phyloP scores from a whole-genome alignment of 2,797 vertebrate species.

The Melopsittacus undulatus region DNA sequence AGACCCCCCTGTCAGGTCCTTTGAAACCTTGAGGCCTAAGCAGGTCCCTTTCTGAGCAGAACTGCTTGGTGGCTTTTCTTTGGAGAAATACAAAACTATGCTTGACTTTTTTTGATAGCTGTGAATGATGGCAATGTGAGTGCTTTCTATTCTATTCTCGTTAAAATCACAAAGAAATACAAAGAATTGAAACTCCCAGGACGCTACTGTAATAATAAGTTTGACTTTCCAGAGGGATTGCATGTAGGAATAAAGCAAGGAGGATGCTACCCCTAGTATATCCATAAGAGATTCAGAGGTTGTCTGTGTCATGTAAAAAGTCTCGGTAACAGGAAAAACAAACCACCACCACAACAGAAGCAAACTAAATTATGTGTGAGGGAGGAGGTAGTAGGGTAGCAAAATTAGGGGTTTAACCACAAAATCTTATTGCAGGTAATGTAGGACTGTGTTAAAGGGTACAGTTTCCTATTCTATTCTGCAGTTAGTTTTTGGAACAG shows the following conservation, averaged over 20 bases:
- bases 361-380: background rate
- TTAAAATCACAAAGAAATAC: background rate
- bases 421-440: background rate
- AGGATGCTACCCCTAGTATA: background rate
- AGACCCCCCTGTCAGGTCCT: constrained; percentile 6
- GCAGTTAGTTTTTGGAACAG: background rate
- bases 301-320: background rate
- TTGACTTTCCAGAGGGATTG: background rate
- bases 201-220: background rate
- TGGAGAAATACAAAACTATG: constrained; percentile 19
- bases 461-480: background rate
- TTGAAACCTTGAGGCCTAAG: constrained; percentile 16
- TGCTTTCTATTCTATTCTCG: background rate
- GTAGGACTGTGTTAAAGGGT: background rate
- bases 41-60: constrained; percentile 31
- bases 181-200: background rate
- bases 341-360: background rate
- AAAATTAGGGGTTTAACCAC: background rate
- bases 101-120: background rate
- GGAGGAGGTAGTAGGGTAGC: background rate
- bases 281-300: background rate
- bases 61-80: background rate
- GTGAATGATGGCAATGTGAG: background rate
- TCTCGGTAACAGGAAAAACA: background rate
- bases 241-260: background rate